A percentile compares a stretch with the other conserved stretches of the same genome.
These are phyloP conservation scores for Lochmaea capreae DNA, from an alignment of 2,888 invertebrate genomes.

Conservation along the genomic window DNA sequence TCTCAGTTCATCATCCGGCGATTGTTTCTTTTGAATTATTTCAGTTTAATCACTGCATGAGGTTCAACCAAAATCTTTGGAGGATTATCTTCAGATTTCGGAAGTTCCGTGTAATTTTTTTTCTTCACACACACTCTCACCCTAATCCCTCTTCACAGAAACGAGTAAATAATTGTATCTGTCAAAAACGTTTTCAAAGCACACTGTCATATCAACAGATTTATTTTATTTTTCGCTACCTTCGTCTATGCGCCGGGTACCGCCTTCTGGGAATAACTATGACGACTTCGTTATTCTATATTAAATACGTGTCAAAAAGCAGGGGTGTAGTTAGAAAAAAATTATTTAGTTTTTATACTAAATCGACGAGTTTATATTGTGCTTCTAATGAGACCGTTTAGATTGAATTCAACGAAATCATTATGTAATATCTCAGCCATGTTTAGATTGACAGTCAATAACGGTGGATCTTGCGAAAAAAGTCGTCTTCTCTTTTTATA, in stretches of 20 bases:
- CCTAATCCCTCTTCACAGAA: conserved; percentile 1
- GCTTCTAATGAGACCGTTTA: not conserved
- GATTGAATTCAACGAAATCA: conserved; percentile 45
- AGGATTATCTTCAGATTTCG: not conserved
- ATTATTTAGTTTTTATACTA: no score
- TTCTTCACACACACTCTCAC: not conserved
- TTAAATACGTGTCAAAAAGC: conserved; percentile 1
- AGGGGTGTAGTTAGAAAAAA: not conserved
- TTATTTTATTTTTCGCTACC: not conserved
- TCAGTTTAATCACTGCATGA: no score
- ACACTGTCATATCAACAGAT: not conserved
- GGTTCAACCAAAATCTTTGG: not conserved
- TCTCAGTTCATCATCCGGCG: no score
- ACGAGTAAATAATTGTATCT: not conserved
- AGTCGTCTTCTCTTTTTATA: no score
- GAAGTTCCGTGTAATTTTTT: not conserved
- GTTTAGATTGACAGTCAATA: conserved; percentile 35
- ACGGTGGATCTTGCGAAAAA: conserved; percentile 43
- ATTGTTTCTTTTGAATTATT: no score
- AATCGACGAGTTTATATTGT: no score
- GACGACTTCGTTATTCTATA: not conserved
- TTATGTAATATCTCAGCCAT: conserved; percentile 48
- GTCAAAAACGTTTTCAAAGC: not conserved
- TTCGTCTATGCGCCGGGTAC: not conserved
- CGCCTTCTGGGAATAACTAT: conserved; percentile 3